Base-by-base conservation (phyloP, 2,888 invertebrate species). In the Parnassius apollo region DNA sequence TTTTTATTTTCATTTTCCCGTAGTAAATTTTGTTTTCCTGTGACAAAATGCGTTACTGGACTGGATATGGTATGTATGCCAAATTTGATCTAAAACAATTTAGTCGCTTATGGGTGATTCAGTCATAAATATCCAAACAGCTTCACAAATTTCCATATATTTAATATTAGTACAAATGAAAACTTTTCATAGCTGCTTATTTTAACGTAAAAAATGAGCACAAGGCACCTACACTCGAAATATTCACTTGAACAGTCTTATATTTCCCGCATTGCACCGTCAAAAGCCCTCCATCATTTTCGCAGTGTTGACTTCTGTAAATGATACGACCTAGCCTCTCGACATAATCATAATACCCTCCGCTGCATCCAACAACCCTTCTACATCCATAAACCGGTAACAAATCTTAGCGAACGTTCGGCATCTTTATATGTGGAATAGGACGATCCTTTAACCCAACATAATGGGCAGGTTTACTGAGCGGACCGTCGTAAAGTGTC, bases 401-500 rank as follows among this genome's bases (percentile, higher is more conserved):
- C 91, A 91, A 91, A 91, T 91, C 91, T 91, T 88, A 75, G 81
- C 80, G 79, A 78, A 77, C 83, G 78, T 85, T 85, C 87, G 85
- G 89, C 88, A 88, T 91, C 91, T 91, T 91, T 91, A 91, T 89
- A 90, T 86, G 86, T 82, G 81, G 85, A 84, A 83, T 76, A 80
- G 81, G 79, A 77, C 86, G 86, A 91, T 91, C 90, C 88, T 85
- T 91, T 91, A 90, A 89, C 90, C 90, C 87, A 82, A 88, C 89
- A 82, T 90, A 91, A 91, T 89, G 90, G 88, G 81, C 83, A 88
- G 91, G 90, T 90, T 91, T 88, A 90, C 83, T 83, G 86, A 75
- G 83, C 87, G 88, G 85, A 83, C 90, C 86, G 88, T 88, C 91
- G 89, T 91, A 91, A 91, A 91, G 81, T 85, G 91, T 86, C 87